A percentile compares a stretch with the other conserved stretches of the same genome.
Evolutionary conservation across 35 echinoderm and acorn worm genomes (phyloP).

Genomic region (Ophioderma brevispina): DNA sequence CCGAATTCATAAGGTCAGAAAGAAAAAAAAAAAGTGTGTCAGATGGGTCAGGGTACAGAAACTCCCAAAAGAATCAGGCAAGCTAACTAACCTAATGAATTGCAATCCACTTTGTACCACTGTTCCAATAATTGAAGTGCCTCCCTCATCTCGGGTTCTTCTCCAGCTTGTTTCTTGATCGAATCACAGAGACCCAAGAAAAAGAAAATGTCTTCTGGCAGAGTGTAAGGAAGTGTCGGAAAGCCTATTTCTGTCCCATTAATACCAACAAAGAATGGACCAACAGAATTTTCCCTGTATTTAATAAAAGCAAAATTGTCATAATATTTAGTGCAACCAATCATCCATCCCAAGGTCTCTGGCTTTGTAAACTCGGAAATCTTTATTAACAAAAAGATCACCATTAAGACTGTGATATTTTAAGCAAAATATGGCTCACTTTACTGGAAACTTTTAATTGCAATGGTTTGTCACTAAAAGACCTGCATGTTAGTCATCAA

Average conservation of each 20-base stretch:
- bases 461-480: too few species aligned
- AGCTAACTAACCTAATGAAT: conserved; percentile 55
- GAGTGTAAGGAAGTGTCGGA: conserved; percentile 62
- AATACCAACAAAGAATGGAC: conserved; percentile 86
- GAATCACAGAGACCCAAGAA: conserved; percentile 3
- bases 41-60: too few species aligned
- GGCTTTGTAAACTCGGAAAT: not conserved
- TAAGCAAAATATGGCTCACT: too few species aligned
- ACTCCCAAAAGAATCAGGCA: too few species aligned
- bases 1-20: too few species aligned
- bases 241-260: conserved; percentile 85
- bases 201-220: conserved; percentile 27
- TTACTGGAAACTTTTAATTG: too few species aligned
- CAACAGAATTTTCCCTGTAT: conserved; percentile 72
- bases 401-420: too few species aligned
- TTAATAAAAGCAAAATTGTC: not conserved
- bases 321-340: not conserved
- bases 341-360: not conserved
- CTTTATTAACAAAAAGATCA: too few species aligned
- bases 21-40: too few species aligned
- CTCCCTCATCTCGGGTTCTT: conserved; percentile 57
- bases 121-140: conserved; percentile 50
- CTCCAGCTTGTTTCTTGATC: conserved; percentile 18
- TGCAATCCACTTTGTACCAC: conserved; percentile 75
- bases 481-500: too few species aligned